Base-by-base conservation (phyloP, 2,888 invertebrate genomes). In the Didymodactylos carnosus region DNA sequence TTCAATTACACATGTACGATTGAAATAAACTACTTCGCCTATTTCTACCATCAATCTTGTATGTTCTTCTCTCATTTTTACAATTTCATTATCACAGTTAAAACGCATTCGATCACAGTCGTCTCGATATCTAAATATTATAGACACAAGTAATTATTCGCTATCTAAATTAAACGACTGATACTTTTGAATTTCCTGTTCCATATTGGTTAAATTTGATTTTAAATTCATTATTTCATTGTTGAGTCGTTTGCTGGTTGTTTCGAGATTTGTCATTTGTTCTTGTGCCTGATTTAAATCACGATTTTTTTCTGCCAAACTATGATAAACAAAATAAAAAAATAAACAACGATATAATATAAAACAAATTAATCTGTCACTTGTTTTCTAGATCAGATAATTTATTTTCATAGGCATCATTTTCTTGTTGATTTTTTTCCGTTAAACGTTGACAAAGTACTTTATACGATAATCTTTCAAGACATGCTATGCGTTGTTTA, bases 271-370 rank as follows among this genome's bases (percentile, higher is more conserved):
- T 69, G 39, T 23, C n/a, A 27, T 7, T 41, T 39, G 69, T 49
- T 69, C 73, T 8, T 23, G n/a, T 49, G 46, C n/a, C 27, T 70
- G 39, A 46, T 73, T 69, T 41, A 49, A 70, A 23, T 73, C 69
- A 73, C 62, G 69, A 69, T 70, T 69, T 70, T 39, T 73, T 49
- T 27, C 73, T 46, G 39, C 73, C 69, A 39, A 25, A 49, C 69
- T 29, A 39, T 53, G 13, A 39, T 16, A 16, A 25, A 19, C 11
- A 53, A 53, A 11, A 23, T 10, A 14, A 19, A 23, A 41, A 29
- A 23, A 35, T 23, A n/a, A 6, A 4, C 14, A 23, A 3, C 16
- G 16, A 13, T 46, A 53, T 43, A 13, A 43, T 46, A 46, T 14
- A 49, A 35, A 13, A 39, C 39, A 35, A 13, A 40, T 35, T 49